A percentile compares a stretch with the other conserved stretches of the same genome.
Evolutionary conservation across 2,797 vertebrate species (phyloP).

Genomic region (Mastacembelus armatus): DNA sequence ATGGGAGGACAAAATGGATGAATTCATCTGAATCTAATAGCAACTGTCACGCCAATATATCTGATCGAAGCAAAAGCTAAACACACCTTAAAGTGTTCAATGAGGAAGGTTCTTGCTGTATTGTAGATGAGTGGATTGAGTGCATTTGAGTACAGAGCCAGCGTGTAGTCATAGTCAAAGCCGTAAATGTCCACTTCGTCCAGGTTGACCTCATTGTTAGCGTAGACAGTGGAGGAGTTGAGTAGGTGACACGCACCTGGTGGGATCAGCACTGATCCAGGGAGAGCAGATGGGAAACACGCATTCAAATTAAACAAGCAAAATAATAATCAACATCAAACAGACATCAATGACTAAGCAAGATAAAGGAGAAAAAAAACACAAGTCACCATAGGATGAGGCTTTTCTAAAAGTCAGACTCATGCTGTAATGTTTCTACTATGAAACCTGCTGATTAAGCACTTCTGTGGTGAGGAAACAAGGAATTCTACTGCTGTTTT

Average conservation of each 20-base stretch:
- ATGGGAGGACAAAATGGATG: background rate
- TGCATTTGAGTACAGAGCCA: slow-evolving; percentile 86
- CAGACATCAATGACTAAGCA: background rate
- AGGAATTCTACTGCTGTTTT: slow-evolving; percentile 15
- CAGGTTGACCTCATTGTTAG: slow-evolving; percentile 89
- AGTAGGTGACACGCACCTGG: slow-evolving; percentile 87
- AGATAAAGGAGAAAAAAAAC: background rate
- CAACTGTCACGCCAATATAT: fast-evolving
- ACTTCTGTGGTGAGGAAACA: slow-evolving; percentile 23
- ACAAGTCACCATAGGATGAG: fast-evolving
- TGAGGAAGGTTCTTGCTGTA: slow-evolving; percentile 83
- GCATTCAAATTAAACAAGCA: background rate
- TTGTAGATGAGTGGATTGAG: slow-evolving; percentile 88
- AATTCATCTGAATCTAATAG: background rate
- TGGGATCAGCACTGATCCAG: slow-evolving; percentile 84
- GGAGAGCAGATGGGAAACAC: slow-evolving; percentile 23
- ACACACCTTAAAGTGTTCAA: slow-evolving; percentile 88
- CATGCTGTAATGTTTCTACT: background rate
- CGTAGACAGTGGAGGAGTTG: slow-evolving; percentile 86
- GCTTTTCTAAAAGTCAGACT: too few relatives aligned
- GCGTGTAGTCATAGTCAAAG: slow-evolving; percentile 91
- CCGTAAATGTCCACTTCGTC: slow-evolving; percentile 89
- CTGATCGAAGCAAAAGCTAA: background rate
- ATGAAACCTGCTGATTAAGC: slow-evolving; percentile 28
- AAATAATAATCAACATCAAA: background rate